Evolutionary conservation across 2,888 invertebrate genomes (phyloP).

Genomic region (Diplazon laetatorius): DNA sequence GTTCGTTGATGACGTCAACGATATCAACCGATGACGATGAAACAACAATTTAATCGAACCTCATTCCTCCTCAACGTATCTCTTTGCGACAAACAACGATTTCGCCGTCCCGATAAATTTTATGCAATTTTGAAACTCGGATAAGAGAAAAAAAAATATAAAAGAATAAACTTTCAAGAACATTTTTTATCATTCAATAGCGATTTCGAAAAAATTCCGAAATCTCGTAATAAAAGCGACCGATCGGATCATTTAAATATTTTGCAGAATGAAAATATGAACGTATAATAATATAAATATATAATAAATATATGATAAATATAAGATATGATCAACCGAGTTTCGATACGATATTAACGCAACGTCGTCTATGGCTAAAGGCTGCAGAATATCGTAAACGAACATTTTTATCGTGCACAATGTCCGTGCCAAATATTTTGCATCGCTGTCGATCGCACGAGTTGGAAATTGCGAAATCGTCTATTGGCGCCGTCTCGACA

Average conservation of each 20-base stretch:
- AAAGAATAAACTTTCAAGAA: too few species aligned
- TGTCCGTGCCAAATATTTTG: neutral
- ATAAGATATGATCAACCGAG: too few species aligned
- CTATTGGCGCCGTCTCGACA: conserved; percentile 19
- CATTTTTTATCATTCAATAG: too few species aligned
- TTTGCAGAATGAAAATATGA: too few species aligned
- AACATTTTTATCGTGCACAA: neutral
- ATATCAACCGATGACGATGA: conserved; percentile 2
- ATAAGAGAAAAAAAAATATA: neutral
- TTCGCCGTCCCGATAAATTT: neutral
- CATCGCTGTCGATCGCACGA: neutral
- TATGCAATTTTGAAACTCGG: neutral
- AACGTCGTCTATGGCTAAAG: neutral
- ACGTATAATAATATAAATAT: too few species aligned
- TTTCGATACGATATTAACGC: neutral
- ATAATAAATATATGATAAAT: too few species aligned
- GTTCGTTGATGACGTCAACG: neutral
- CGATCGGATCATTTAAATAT: too few species aligned
- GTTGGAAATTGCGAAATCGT: conserved; percentile 3
- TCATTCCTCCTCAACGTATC: neutral
- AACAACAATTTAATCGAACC: conserved; percentile 15
- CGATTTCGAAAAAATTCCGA: too few species aligned
- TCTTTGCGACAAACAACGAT: neutral
- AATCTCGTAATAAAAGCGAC: too few species aligned
- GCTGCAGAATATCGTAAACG: conserved; percentile 4